phyloP scores from a whole-genome alignment of 2,888 invertebrate genomes.

The Ectemnius lituratus region DNA sequence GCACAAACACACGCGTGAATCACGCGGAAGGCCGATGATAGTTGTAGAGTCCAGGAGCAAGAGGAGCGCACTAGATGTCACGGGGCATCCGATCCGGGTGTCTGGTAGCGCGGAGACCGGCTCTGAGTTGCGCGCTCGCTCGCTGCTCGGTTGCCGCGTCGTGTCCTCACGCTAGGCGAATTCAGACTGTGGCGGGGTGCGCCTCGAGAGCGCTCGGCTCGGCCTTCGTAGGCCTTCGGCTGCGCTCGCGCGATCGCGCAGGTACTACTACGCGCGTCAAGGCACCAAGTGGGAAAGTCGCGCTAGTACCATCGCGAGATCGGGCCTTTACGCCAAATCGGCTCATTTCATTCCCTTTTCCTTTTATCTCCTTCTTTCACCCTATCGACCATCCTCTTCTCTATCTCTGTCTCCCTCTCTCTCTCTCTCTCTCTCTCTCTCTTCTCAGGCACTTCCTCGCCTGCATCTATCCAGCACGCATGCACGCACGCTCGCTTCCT shows the following conservation, averaged over 20 bases:
- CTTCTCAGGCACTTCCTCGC: constrained; percentile 30
- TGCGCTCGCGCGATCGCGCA: constrained; percentile 50
- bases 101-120: not conserved
- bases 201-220: constrained; percentile 64
- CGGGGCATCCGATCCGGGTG: constrained; percentile 41
- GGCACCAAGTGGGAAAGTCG: constrained; percentile 38
- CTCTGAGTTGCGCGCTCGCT: not conserved
- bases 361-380: not conserved
- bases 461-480: constrained; percentile 31
- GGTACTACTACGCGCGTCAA: constrained; percentile 40
- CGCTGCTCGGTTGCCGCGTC: constrained; percentile 54
- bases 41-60: not conserved
- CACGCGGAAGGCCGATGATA: constrained; percentile 32
- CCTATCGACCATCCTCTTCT: not conserved
- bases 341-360: constrained; percentile 34
- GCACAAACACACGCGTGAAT: constrained; percentile 27
- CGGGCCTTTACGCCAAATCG: constrained; percentile 41
- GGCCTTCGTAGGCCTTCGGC: constrained; percentile 63
- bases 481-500: not conserved
- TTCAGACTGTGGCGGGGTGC: constrained; percentile 74
- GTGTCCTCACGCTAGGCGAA: constrained; percentile 74
- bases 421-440: constrained; percentile 2
- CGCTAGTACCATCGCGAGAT: constrained; percentile 31
- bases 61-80: constrained; percentile 41
- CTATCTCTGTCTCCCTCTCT: not conserved